Percentiles rank a stretch among this genome's conserved stretches.
These are phyloP conservation scores for Ascaphus truei DNA, from an alignment of 2,113 vertebrate genomes.

Conservation along the genomic window DNA sequence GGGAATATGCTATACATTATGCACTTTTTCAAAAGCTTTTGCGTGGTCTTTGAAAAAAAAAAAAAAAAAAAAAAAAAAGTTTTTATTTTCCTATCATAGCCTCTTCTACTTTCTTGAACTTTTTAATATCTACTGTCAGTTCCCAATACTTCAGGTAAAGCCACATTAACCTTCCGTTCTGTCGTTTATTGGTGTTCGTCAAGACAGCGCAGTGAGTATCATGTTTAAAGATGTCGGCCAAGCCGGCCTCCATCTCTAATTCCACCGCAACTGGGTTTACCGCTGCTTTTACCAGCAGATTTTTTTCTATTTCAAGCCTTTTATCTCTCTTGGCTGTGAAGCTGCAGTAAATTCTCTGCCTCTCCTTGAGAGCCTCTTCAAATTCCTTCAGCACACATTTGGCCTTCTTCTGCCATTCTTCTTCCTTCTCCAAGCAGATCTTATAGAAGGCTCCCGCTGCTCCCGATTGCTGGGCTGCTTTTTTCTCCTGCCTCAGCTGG, in stretches of 20 bases:
- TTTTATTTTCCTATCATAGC: conserved; percentile 60
- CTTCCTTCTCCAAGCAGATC: conserved; percentile 67
- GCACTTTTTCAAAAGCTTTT: too few species aligned
- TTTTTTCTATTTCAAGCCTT: conserved; percentile 82
- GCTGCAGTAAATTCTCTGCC: conserved; percentile 88
- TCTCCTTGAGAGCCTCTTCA: conserved; percentile 74
- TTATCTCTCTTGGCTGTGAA: conserved; percentile 63
- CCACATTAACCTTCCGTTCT: conserved; percentile 94
- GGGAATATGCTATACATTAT: too few species aligned
- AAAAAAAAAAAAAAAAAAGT: too few species aligned
- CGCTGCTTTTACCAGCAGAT: conserved; percentile 72
- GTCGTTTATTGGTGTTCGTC: conserved; percentile 74
- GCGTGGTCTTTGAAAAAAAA: too few species aligned
- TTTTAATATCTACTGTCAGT: conserved; percentile 73
- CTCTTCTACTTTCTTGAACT: conserved; percentile 74
- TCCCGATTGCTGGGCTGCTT: conserved; percentile 59
- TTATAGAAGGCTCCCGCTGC: conserved; percentile 61
- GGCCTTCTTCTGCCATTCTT: conserved; percentile 71
- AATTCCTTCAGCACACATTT: conserved; percentile 67
- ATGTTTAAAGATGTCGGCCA: conserved; percentile 87
- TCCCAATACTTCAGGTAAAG: conserved; percentile 91
- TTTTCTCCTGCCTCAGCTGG: conserved; percentile 70
- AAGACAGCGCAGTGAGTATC: conserved; percentile 82
- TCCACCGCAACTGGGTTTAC: conserved; percentile 66
- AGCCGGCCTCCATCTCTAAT: conserved; percentile 71